Evolutionary conservation across 2,797 vertebrate species (phyloP).

Genomic region (Austrolebias charrua): DNA sequence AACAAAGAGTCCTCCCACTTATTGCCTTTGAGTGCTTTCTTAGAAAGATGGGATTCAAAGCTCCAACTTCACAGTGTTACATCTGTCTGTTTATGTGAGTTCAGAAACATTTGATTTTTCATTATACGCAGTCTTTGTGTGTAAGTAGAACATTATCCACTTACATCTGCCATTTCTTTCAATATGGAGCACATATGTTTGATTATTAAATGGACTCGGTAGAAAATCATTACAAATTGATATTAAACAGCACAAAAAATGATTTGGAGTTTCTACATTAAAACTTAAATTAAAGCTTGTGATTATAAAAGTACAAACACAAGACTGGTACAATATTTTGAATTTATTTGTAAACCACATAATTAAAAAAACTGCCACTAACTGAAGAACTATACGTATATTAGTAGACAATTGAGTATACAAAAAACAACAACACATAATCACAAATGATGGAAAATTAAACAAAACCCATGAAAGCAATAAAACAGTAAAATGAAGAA

Average conservation of each 20-base stretch:
- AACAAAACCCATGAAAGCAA: no score
- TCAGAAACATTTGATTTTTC: conserved; percentile 44
- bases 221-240: conserved; percentile 40
- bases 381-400: no score
- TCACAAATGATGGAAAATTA: no score
- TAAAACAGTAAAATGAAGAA: no score
- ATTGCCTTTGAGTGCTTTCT: conserved; percentile 34
- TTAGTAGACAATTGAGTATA: no score
- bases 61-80: conserved; percentile 28
- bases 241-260: conserved; percentile 33
- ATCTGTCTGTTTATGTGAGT: conserved; percentile 42
- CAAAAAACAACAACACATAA: no score
- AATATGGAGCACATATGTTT: conserved; percentile 28
- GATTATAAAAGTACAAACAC: not conserved
- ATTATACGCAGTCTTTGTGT: conserved; percentile 43
- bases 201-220: conserved; percentile 42
- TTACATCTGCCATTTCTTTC: conserved; percentile 31
- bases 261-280: conserved; percentile 8
- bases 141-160: conserved; percentile 50
- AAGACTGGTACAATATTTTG: no score
- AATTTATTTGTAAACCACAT: no score
- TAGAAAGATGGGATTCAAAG: conserved; percentile 44
- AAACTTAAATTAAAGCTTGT: conserved; percentile 24
- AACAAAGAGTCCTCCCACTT: conserved; percentile 70
- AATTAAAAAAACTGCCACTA: no score